Evolutionary conservation across 2,888 invertebrate species (phyloP).

Genomic region (Eupelmus urozonus): DNA sequence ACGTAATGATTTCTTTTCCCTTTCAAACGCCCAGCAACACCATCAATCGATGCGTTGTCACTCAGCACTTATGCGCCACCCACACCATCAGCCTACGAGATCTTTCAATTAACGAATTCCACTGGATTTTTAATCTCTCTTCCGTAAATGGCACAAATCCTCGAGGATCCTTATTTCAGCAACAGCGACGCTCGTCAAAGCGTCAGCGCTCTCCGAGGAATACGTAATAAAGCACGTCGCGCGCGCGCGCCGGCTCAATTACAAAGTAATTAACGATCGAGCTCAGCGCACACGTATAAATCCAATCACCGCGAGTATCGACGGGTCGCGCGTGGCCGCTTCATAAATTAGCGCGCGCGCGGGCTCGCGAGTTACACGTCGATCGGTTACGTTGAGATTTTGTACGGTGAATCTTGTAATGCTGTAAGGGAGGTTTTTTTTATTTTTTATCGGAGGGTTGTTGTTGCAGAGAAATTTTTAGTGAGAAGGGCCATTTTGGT

Average conservation of each 20-base stretch:
- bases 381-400: too few species aligned
- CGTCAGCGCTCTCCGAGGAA: not conserved
- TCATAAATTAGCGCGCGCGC: conserved; percentile 33
- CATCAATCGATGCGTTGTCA: not conserved
- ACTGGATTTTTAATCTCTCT: not conserved
- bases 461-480: too few species aligned
- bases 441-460: too few species aligned
- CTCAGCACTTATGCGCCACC: not conserved
- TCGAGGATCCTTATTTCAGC: conserved; percentile 15
- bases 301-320: conserved; percentile 16
- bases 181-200: conserved; percentile 25
- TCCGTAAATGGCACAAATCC: not conserved
- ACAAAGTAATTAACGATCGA: conserved; percentile 44
- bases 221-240: conserved; percentile 26
- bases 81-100: not conserved
- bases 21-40: not conserved
- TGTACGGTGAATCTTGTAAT: too few species aligned
- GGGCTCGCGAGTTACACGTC: too few species aligned
- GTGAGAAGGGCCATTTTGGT: too few species aligned
- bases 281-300: conserved; percentile 1
- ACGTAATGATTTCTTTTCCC: too few species aligned
- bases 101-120: conserved; percentile 19
- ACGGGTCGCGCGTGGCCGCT: conserved; percentile 21
- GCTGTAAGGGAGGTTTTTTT: too few species aligned
- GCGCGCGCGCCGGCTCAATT: conserved; percentile 28